These are phyloP conservation scores for Diaperis boleti DNA, from an alignment of 2,888 invertebrate species.

Conservation along the genomic window DNA sequence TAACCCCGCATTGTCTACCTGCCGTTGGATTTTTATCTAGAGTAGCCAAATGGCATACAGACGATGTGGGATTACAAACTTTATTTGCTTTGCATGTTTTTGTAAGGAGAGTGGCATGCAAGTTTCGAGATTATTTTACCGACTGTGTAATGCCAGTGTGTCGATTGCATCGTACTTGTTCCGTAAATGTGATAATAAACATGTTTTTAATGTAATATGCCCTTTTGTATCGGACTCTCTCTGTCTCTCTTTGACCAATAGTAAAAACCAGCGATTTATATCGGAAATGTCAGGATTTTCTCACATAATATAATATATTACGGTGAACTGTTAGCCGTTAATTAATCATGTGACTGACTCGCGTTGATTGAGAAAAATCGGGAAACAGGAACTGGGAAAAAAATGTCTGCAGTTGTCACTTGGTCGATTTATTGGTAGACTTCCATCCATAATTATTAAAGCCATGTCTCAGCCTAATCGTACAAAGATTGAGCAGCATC, in stretches of 20 bases:
- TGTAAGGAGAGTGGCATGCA: constrained; percentile 51
- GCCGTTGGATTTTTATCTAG: constrained; percentile 28
- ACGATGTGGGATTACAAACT: constrained; percentile 37
- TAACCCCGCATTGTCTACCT: constrained; percentile 47
- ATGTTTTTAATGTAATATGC: constrained; percentile 63
- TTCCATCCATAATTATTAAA: constrained; percentile 46
- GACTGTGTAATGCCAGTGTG: constrained; percentile 57
- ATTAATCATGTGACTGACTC: constrained; percentile 8
- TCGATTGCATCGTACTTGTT: constrained; percentile 56
- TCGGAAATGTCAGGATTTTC: constrained; percentile 37
- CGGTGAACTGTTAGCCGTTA: constrained; percentile 17
- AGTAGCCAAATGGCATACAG: constrained; percentile 44
- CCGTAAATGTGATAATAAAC: constrained; percentile 66
- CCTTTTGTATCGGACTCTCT: constrained; percentile 54
- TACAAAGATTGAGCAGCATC: constrained; percentile 34
- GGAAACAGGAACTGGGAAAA: constrained; percentile 17
- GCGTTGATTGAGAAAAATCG: constrained; percentile 10
- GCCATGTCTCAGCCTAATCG: constrained; percentile 53
- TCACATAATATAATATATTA: constrained; percentile 32
- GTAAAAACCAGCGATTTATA: not conserved
- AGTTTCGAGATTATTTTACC: constrained; percentile 30
- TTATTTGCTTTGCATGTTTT: constrained; percentile 48
- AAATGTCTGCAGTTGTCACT: constrained; percentile 28
- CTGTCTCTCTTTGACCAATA: constrained; percentile 18
- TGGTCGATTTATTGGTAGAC: constrained; percentile 26